Percentiles rank a stretch among this genome's conserved stretches.
Conservation (phyloP, 2,888 invertebrate species). For the Elegia similella region DNA sequence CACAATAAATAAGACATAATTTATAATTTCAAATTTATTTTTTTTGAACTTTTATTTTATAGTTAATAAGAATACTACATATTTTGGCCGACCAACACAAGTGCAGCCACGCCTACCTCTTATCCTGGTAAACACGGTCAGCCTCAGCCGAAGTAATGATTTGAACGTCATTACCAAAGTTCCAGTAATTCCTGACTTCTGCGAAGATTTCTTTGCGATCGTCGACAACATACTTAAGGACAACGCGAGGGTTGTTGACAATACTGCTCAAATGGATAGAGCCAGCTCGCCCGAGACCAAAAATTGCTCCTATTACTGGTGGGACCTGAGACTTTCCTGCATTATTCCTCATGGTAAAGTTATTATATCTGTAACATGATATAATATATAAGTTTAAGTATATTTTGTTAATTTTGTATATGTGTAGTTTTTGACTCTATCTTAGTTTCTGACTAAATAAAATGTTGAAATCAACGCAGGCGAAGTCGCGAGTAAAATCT, state of each 20-base stretch:
- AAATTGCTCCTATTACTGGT: constrained; percentile 74
- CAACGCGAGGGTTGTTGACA: constrained; percentile 65
- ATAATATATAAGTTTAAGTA: no score
- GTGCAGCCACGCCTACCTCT: constrained; percentile 65
- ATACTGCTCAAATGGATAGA: constrained; percentile 81
- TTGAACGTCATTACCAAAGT: constrained; percentile 60
- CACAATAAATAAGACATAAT: not conserved
- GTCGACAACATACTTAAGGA: constrained; percentile 81
- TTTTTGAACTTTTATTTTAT: not conserved
- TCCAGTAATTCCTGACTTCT: constrained; percentile 75
- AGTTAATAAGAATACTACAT: no score
- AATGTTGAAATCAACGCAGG: no score
- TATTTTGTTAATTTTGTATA: no score
- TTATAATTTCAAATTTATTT: constrained; percentile 10
- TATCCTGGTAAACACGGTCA: constrained; percentile 74
- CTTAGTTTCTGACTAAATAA: no score
- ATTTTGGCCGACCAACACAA: no score
- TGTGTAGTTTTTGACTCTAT: no score
- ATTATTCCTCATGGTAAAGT: constrained; percentile 54
- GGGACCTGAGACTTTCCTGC: constrained; percentile 33
- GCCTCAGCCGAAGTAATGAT: constrained; percentile 74
- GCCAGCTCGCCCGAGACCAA: constrained; percentile 83
- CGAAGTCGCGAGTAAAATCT: no score
- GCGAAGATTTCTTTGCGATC: constrained; percentile 66
- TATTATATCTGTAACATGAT: constrained; percentile 52